Percentiles rank a stretch among this genome's conserved stretches.
Conservation (phyloP, 2,888 invertebrate species). For the Dorcus parallelipipedus region DNA sequence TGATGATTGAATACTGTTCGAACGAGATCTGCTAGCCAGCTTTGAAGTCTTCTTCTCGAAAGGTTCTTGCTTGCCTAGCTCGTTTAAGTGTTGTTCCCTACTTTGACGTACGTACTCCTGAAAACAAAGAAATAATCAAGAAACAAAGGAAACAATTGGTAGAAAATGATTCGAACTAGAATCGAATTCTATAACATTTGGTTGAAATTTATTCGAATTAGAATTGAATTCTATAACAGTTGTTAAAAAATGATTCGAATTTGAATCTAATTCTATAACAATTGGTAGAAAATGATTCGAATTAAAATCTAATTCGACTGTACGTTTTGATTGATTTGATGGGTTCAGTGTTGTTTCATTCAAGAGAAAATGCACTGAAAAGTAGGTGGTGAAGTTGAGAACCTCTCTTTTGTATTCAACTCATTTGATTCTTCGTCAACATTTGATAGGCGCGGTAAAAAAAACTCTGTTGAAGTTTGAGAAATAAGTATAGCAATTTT, state of each 20-base stretch:
- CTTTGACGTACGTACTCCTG: conserved; percentile 76
- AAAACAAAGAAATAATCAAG: conserved; percentile 26
- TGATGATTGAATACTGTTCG: conserved; percentile 39
- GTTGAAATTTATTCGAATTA: neutral
- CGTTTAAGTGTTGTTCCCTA: conserved; percentile 74
- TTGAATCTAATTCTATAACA: neutral
- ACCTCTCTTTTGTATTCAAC: no score
- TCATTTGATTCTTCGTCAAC: no score
- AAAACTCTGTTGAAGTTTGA: no score
- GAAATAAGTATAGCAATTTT: no score
- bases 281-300: neutral
- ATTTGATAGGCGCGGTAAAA: no score
- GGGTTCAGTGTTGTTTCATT: no score
- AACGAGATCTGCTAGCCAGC: conserved; percentile 31
- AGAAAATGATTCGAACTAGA: neutral
- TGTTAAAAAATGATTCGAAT: neutral
- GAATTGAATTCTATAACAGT: neutral
- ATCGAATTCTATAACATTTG: no score
- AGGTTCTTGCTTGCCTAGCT: conserved; percentile 52
- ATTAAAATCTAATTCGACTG: neutral
- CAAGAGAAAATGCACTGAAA: no score
- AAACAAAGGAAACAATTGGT: conserved; percentile 9
- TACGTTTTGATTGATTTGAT: no score
- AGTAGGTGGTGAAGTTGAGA: no score
- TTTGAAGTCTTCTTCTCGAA: conserved; percentile 31